Conservation (phyloP, 2,797 vertebrate species). For the Yasuhikotakia modesta region DNA sequence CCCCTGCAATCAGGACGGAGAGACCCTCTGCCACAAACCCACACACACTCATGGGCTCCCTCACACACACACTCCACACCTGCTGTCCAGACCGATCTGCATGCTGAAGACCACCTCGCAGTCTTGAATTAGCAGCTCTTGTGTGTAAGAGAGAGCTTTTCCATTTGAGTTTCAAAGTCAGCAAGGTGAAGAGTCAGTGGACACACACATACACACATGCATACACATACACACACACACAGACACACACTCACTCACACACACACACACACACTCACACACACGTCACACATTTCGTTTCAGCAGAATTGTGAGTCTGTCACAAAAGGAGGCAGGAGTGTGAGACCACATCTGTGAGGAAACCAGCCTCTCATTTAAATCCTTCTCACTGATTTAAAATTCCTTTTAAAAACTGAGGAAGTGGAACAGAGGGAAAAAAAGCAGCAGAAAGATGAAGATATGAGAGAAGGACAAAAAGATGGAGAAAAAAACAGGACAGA, state of each 20-base stretch:
- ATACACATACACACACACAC: no score
- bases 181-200: constrained; percentile 34
- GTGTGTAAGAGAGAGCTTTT: constrained; percentile 22
- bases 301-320: constrained; percentile 37
- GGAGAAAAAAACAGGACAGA: constrained; percentile 34
- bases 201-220: no score
- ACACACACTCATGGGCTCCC: constrained; percentile 30
- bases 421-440: neutral
- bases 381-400: constrained; percentile 35
- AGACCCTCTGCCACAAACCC: constrained; percentile 38
- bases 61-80: constrained; percentile 37
- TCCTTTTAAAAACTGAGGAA: constrained; percentile 11
- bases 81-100: constrained; percentile 26
- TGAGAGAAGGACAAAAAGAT: neutral
- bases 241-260: no score
- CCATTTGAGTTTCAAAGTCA: constrained; percentile 42
- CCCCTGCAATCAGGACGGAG: constrained; percentile 70
- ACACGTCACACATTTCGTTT: constrained; percentile 20
- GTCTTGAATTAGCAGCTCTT: constrained; percentile 48
- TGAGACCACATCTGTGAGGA: no score
- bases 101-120: constrained; percentile 28
- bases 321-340: constrained; percentile 42
- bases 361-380: no score
- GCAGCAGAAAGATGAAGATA: neutral
- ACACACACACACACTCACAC: no score